Evolutionary conservation across 2,888 invertebrate species (phyloP).

Genomic region (Hypercompe scribonia): DNA sequence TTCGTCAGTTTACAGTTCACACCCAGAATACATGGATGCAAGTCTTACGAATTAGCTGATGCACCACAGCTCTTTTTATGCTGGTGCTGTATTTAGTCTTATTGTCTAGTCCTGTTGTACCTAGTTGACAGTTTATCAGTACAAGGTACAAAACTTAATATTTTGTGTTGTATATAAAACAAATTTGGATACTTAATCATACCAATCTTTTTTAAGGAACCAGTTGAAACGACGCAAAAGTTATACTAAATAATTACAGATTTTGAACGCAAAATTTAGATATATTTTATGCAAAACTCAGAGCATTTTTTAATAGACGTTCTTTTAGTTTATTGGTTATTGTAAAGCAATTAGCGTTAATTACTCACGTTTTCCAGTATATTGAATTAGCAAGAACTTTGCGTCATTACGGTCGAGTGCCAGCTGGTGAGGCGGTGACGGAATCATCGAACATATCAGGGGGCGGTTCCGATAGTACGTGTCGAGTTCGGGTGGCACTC

Average conservation of each 20-base stretch:
- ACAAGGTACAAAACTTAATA: neutral
- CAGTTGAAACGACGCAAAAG: neutral
- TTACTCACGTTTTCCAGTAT: slow-evolving; percentile 87
- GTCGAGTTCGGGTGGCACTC: slow-evolving; percentile 89
- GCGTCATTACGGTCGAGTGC: slow-evolving; percentile 95
- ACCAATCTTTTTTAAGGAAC: too few relatives aligned
- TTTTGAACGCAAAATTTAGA: neutral
- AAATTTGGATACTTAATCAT: neutral
- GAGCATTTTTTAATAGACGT: neutral
- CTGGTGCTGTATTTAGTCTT: neutral
- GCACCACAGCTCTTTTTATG: neutral
- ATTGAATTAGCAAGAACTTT: slow-evolving; percentile 93
- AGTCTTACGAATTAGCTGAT: neutral
- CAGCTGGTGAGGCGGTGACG: slow-evolving; percentile 79
- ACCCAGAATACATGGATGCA: neutral
- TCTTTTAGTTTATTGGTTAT: neutral
- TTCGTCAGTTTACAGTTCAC: neutral
- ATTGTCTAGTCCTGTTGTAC: too few relatives aligned
- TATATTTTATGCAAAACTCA: neutral
- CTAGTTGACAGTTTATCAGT: neutral
- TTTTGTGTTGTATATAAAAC: neutral
- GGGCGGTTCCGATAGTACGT: slow-evolving; percentile 52
- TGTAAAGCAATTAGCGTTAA: neutral
- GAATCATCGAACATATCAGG: slow-evolving; percentile 67
- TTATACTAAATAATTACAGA: neutral